Conservation (phyloP, 2,888 invertebrate genomes). For the Hanleya hanleyi region DNA sequence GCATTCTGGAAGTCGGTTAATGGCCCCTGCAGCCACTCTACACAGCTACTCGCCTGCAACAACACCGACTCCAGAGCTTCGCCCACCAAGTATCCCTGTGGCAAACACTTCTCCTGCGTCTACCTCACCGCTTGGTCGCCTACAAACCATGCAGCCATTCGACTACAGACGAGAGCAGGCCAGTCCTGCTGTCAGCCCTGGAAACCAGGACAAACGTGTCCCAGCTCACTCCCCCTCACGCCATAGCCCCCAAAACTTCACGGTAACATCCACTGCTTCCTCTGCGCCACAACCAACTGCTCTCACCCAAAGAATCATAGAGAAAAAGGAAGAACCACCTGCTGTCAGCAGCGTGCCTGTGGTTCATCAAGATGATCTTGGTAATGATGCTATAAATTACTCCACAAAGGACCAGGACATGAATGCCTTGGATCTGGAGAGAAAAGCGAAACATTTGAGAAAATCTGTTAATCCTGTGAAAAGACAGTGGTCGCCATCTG, state of each 20-base stretch:
- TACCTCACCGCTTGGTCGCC: slow-evolving; percentile 87
- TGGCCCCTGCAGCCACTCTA: slow-evolving; percentile 47
- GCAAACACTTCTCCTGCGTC: slow-evolving; percentile 77
- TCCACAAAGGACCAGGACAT: slow-evolving; percentile 51
- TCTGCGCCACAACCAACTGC: slow-evolving; percentile 17
- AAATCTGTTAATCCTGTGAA: slow-evolving; percentile 74
- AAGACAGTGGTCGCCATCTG: slow-evolving; percentile 74
- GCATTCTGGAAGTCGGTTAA: slow-evolving; percentile 49
- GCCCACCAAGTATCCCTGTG: slow-evolving; percentile 35
- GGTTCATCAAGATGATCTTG: not conserved
- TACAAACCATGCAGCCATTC: slow-evolving; percentile 97
- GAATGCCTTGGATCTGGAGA: slow-evolving; percentile 50
- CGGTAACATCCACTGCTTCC: slow-evolving; percentile 44
- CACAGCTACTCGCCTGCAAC: slow-evolving; percentile 50
- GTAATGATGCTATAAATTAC: slow-evolving; percentile 49
- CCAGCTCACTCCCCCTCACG: slow-evolving; percentile 52
- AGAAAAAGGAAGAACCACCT: slow-evolving; percentile 11
- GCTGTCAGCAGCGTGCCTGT: not conserved
- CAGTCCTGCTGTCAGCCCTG: slow-evolving; percentile 50
- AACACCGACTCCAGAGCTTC: slow-evolving; percentile 30
- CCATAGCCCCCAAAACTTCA: slow-evolving; percentile 42
- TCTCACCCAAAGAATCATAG: slow-evolving; percentile 21
- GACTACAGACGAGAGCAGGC: slow-evolving; percentile 81
- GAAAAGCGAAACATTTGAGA: slow-evolving; percentile 71
- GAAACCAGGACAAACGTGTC: slow-evolving; percentile 38